Conservation (phyloP, 2,888 invertebrate species). For the Parnassius smintheus region DNA sequence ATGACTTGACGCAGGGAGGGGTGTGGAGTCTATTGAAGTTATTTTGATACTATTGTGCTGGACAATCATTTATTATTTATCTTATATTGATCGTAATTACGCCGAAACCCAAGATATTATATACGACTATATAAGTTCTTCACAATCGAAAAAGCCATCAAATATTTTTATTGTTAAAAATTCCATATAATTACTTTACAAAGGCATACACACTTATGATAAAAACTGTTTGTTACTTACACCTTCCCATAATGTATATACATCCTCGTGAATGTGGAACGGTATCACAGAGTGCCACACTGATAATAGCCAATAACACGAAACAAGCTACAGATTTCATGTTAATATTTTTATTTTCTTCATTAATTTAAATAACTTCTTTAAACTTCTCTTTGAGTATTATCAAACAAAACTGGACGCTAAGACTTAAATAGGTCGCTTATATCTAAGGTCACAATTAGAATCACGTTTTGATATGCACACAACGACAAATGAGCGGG, state of each 20-base stretch:
- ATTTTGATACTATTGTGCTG: too few relatives aligned
- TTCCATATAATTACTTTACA: too few relatives aligned
- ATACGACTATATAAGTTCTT: too few relatives aligned
- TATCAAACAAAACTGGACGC: background rate
- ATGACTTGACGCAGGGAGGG: too few relatives aligned
- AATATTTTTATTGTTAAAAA: too few relatives aligned
- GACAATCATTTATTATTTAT: too few relatives aligned
- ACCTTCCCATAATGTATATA: constrained; percentile 45
- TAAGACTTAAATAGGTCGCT: constrained; percentile 4
- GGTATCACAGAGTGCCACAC: constrained; percentile 35
- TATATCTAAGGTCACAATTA: constrained; percentile 13
- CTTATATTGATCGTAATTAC: too few relatives aligned
- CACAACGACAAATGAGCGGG: background rate
- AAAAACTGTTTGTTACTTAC: constrained; percentile 41
- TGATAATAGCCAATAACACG: constrained; percentile 36
- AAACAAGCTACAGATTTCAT: constrained; percentile 41
- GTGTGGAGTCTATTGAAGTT: too few relatives aligned
- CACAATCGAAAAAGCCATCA: too few relatives aligned
- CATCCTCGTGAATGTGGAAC: constrained; percentile 44
- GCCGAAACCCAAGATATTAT: too few relatives aligned
- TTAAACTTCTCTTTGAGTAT: background rate
- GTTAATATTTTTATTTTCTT: background rate
- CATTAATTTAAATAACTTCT: background rate
- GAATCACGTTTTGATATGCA: constrained; percentile 4
- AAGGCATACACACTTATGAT: too few relatives aligned